phyloP scores from a whole-genome alignment of 1,140 invertebrate species.

The Stenopsyche tienmushanensis region DNA sequence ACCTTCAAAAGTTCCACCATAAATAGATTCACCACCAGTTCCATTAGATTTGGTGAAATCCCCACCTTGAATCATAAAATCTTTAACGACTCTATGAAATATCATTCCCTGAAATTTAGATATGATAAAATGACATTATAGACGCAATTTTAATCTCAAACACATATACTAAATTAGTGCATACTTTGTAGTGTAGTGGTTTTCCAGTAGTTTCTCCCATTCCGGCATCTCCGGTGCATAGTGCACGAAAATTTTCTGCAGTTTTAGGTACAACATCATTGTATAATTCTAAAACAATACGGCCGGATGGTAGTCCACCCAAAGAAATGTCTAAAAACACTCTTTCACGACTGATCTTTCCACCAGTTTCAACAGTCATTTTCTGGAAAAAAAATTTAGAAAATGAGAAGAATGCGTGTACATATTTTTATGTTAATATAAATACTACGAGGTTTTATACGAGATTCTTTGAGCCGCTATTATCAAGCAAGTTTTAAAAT shows the following conservation, averaged over 20 bases:
- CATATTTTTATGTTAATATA: too few relatives aligned
- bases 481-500: too few relatives aligned
- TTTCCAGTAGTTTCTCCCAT: slow-evolving; percentile 72
- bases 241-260: slow-evolving; percentile 88
- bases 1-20: slow-evolving; percentile 87
- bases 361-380: slow-evolving; percentile 35
- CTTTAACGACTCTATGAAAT: slow-evolving; percentile 90
- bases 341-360: slow-evolving; percentile 51
- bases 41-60: slow-evolving; percentile 89
- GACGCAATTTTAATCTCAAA: neutral
- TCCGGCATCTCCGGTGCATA: slow-evolving; percentile 89
- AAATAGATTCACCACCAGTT: slow-evolving; percentile 89
- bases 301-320: slow-evolving; percentile 80
- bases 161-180: neutral
- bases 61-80: slow-evolving; percentile 89
- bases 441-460: too few relatives aligned
- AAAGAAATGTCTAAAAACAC: slow-evolving; percentile 93
- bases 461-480: too few relatives aligned
- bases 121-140: neutral
- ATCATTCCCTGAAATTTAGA: slow-evolving; percentile 68
- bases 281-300: slow-evolving; percentile 93
- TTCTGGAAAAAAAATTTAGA: slow-evolving; percentile 20
- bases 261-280: slow-evolving; percentile 91
- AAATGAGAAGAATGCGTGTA: too few relatives aligned
- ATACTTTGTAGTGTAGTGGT: slow-evolving; percentile 70